Evolutionary conservation across 2,888 invertebrate genomes (phyloP).

Genomic region (Holacanthella duospinosa): DNA sequence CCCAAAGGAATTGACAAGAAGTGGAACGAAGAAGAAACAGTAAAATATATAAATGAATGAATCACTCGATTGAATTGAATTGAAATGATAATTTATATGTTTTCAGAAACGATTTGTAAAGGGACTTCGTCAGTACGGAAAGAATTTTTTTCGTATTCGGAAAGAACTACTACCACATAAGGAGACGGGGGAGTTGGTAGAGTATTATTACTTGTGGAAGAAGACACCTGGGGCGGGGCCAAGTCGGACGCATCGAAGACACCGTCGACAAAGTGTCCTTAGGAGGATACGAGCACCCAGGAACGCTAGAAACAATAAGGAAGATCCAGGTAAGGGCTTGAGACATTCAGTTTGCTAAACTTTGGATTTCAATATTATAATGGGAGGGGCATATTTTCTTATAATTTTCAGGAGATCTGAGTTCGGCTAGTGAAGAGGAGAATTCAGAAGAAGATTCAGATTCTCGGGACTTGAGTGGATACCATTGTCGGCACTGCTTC

Average conservation of each 20-base stretch:
- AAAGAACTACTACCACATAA: conserved; percentile 94
- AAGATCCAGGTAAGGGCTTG: conserved; percentile 33
- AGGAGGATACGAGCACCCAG: conserved; percentile 78
- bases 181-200: conserved; percentile 93
- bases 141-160: conserved; percentile 95
- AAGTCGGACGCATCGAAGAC: conserved; percentile 82
- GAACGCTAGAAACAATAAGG: conserved; percentile 61
- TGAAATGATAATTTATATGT: too few species aligned
- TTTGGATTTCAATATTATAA: too few species aligned
- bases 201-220: conserved; percentile 99
- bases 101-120: conserved; percentile 86
- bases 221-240: conserved; percentile 86
- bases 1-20: conserved; percentile 95
- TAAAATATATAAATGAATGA: neutral
- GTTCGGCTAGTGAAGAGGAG: conserved; percentile 56
- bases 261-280: conserved; percentile 70
- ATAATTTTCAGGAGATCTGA: conserved; percentile 51
- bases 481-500: conserved; percentile 63
- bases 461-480: conserved; percentile 66
- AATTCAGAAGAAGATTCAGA: conserved; percentile 93
- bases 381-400: too few species aligned
- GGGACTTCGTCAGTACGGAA: conserved; percentile 94
- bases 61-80: neutral
- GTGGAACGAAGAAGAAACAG: conserved; percentile 62
- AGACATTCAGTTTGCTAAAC: too few species aligned